A percentile compares a stretch with the other conserved stretches of the same genome.
Conservation (phyloP, 2,888 invertebrate genomes). For the Apodemia mormo region DNA sequence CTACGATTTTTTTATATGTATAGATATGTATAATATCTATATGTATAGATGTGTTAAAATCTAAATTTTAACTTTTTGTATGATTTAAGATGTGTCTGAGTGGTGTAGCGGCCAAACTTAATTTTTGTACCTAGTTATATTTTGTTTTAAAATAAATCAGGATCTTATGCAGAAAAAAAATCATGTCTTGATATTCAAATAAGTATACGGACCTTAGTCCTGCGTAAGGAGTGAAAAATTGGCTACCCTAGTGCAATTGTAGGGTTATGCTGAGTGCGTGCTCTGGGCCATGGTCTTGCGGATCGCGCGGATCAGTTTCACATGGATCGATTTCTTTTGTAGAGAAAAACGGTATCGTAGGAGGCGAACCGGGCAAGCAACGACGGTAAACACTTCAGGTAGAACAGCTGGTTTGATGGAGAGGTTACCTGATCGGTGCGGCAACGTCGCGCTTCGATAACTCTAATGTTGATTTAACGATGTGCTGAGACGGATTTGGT, state of each 20-base stretch:
- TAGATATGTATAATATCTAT: no score
- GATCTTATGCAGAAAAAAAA: no score
- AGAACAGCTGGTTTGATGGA: conserved; percentile 60
- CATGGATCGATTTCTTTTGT: conserved; percentile 66
- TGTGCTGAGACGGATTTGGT: no score
- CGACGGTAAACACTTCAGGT: conserved; percentile 60
- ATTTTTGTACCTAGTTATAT: no score
- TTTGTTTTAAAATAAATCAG: no score
- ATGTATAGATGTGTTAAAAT: no score
- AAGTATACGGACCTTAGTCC: neutral
- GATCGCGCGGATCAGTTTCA: conserved; percentile 70
- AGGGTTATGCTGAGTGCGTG: conserved; percentile 54
- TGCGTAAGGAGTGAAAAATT: neutral
- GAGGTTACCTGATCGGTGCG: conserved; percentile 49
- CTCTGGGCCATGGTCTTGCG: conserved; percentile 52
- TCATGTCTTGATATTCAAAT: no score
- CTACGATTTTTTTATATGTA: no score
- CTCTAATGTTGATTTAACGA: neutral
- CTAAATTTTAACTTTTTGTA: no score
- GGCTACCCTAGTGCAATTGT: conserved; percentile 28
- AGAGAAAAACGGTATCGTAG: conserved; percentile 37
- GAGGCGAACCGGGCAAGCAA: conserved; percentile 30
- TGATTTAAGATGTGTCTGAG: no score
- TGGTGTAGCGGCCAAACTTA: no score
- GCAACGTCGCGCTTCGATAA: conserved; percentile 55